A percentile compares a stretch with the other conserved stretches of the same genome.
Evolutionary conservation across 1,140 invertebrate species (phyloP).

Genomic region (Aphelinus atriplicis): DNA sequence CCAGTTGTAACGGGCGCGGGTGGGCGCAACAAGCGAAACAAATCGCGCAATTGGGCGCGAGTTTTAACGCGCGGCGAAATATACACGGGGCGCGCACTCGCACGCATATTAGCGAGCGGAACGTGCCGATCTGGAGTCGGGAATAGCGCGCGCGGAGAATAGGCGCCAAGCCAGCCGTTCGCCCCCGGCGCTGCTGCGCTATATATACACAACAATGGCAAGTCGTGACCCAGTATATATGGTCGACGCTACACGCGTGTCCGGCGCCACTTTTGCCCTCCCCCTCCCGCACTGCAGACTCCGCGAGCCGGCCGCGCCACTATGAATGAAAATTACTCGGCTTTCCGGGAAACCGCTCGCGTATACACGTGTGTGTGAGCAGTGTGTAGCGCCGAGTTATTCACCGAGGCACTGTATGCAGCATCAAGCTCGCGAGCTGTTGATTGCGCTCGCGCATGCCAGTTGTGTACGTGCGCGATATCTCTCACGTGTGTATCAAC

Average conservation of each 20-base stretch:
- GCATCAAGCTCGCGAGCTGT: conserved; percentile 42
- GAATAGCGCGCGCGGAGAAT: conserved; percentile 49
- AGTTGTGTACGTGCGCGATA: conserved; percentile 45
- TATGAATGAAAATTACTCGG: conserved; percentile 63
- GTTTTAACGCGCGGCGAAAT: too few species aligned
- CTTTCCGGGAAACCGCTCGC: conserved; percentile 55
- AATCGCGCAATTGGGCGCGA: too few species aligned
- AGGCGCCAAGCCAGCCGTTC: conserved; percentile 56
- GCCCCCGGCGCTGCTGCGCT: too few species aligned
- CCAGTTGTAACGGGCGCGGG: too few species aligned
- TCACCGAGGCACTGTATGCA: neutral
- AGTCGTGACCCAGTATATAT: too few species aligned
- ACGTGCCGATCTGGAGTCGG: conserved; percentile 51
- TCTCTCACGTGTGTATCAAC: conserved; percentile 4
- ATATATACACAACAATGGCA: conserved; percentile 57
- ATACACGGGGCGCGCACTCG: too few species aligned
- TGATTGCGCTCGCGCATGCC: conserved; percentile 52
- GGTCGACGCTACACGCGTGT: conserved; percentile 50
- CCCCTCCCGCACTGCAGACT: too few species aligned
- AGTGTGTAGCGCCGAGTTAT: neutral
- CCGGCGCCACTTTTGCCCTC: conserved; percentile 55
- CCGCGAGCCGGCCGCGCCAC: too few species aligned
- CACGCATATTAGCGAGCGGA: conserved; percentile 33
- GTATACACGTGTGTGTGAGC: neutral
- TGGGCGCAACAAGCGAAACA: too few species aligned